Percentiles rank a stretch among this genome's conserved stretches.
phyloP scores from a whole-genome alignment of 2,113 vertebrate genomes.

The Indri indri region DNA sequence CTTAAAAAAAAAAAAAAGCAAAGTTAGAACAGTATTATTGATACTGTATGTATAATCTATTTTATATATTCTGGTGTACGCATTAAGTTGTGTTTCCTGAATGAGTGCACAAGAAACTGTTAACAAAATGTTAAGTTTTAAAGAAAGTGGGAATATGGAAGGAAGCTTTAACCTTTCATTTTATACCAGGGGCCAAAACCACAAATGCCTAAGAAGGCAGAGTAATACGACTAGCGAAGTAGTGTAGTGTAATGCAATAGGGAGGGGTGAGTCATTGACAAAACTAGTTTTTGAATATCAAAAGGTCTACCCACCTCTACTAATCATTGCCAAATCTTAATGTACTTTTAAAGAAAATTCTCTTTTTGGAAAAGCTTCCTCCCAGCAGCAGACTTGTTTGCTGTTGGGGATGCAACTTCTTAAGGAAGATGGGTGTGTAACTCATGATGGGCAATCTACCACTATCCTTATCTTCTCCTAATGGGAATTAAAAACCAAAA shows the following conservation, averaged over 20 bases:
- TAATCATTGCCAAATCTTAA: neutral
- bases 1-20: neutral
- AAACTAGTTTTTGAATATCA: neutral
- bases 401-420: neutral
- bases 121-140: neutral
- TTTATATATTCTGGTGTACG: neutral
- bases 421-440: neutral
- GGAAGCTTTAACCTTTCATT: neutral
- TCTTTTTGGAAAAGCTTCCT: neutral
- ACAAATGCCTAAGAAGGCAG: neutral
- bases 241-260: neutral
- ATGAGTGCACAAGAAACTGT: neutral
- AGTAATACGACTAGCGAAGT: neutral
- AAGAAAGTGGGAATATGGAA: neutral
- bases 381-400: neutral
- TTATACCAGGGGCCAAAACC: neutral
- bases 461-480: neutral
- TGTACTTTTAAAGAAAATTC: constrained; percentile 1
- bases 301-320: neutral
- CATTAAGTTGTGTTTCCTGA: neutral
- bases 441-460: neutral
- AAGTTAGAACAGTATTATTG: neutral
- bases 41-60: neutral
- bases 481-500: neutral
- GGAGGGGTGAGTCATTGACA: neutral